phyloP scores from a whole-genome alignment of 2,888 invertebrate genomes.

The Lysandra bellargus region DNA sequence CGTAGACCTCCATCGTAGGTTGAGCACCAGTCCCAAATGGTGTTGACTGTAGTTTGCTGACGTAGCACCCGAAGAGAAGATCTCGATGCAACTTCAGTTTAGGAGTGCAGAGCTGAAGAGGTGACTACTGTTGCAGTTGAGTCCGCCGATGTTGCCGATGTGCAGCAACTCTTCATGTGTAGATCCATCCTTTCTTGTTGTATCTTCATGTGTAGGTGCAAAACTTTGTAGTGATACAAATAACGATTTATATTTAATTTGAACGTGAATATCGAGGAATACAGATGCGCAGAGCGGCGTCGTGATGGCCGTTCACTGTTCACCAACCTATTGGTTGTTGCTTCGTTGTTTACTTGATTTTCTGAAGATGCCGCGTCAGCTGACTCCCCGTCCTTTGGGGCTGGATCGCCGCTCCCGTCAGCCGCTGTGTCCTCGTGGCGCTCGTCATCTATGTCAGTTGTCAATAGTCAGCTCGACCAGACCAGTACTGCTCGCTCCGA shows the following conservation, averaged over 20 bases:
- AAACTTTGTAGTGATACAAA: conserved; percentile 78
- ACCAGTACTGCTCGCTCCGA: conserved; percentile 71
- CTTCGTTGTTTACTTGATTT: conserved; percentile 68
- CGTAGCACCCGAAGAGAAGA: not conserved
- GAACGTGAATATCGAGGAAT: conserved; percentile 61
- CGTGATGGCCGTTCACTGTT: conserved; percentile 68
- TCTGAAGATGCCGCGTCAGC: conserved; percentile 56
- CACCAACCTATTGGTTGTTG: conserved; percentile 77
- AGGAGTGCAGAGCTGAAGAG: not conserved
- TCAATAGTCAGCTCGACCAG: conserved; percentile 62
- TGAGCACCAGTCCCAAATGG: conserved; percentile 6
- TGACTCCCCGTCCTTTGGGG: conserved; percentile 53
- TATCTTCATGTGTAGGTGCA: conserved; percentile 57
- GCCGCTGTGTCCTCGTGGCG: conserved; percentile 57
- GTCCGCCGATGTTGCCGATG: not conserved
- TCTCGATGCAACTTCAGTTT: conserved; percentile 5
- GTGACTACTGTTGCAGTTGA: not conserved
- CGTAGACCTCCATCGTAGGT: not conserved
- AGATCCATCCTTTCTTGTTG: conserved; percentile 17
- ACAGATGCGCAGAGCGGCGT: conserved; percentile 67
- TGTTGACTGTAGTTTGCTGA: conserved; percentile 18
- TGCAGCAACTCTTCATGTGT: not conserved
- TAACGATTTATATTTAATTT: conserved; percentile 53
- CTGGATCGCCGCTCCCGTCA: conserved; percentile 54
- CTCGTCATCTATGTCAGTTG: conserved; percentile 73